phyloP scores from a whole-genome alignment of 2,888 invertebrate species.

The Seira sanloemensis region DNA sequence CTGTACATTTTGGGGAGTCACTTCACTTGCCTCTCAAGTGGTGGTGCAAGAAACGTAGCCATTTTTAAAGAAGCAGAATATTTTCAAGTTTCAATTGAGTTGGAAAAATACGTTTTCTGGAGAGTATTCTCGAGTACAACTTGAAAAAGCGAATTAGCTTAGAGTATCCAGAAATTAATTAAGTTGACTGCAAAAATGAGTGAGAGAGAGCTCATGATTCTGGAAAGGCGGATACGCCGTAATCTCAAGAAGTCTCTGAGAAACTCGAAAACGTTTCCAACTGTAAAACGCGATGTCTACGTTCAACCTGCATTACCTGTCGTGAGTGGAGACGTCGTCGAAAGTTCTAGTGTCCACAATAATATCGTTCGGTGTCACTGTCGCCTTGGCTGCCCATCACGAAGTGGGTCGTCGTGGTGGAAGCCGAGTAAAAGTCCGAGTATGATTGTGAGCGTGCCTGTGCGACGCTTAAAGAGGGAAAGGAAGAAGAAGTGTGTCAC shows the following conservation, averaged over 20 bases:
- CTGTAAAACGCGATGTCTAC: not conserved
- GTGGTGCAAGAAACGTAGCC: too few species aligned
- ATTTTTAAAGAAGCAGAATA: too few species aligned
- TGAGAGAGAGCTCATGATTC: slow-evolving; percentile 49
- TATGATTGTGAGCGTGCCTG: slow-evolving; percentile 49
- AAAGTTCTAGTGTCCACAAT: slow-evolving; percentile 4
- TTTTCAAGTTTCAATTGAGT: too few species aligned
- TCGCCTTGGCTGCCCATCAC: slow-evolving; percentile 26
- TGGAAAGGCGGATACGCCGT: slow-evolving; percentile 45
- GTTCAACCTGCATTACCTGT: too few species aligned
- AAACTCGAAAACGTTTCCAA: not conserved
- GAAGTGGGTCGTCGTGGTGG: slow-evolving; percentile 44
- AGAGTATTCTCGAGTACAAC: too few species aligned
- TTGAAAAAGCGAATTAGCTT: too few species aligned
- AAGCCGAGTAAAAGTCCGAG: slow-evolving; percentile 38
- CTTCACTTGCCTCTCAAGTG: too few species aligned
- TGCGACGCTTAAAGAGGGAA: slow-evolving; percentile 37
- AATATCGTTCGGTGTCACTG: slow-evolving; percentile 27
- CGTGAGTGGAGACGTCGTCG: slow-evolving; percentile 16
- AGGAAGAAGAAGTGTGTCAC: slow-evolving; percentile 44
- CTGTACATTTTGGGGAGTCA: too few species aligned
- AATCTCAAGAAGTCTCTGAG: slow-evolving; percentile 42
- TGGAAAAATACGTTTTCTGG: too few species aligned
- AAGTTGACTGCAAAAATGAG: too few species aligned
- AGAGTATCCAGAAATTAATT: too few species aligned